Conservation (phyloP, 2,888 invertebrate species). For the Laspeyria flexula region DNA sequence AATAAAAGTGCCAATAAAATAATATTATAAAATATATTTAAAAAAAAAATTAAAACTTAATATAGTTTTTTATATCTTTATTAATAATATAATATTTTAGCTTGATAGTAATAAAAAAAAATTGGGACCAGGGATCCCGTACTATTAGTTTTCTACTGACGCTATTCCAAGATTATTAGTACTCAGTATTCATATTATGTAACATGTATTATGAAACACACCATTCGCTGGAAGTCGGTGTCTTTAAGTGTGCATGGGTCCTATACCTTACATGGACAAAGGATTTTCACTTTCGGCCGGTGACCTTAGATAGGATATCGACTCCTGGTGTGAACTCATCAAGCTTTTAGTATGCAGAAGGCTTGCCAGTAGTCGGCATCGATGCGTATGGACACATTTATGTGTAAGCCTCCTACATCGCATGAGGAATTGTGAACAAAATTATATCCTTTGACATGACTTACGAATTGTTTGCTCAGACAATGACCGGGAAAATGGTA, state of each 20-base stretch:
- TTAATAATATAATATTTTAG: no score
- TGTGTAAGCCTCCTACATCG: slow-evolving; percentile 12
- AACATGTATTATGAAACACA: slow-evolving; percentile 33
- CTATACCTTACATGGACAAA: slow-evolving; percentile 30
- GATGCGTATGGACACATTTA: slow-evolving; percentile 18
- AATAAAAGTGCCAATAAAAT: no score
- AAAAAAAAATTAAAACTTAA: no score
- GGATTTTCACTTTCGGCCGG: slow-evolving; percentile 68
- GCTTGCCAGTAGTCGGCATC: slow-evolving; percentile 29
- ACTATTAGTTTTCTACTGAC: slow-evolving; percentile 8
- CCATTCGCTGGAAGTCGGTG: slow-evolving; percentile 15
- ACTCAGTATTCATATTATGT: slow-evolving; percentile 26
- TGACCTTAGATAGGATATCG: slow-evolving; percentile 67
- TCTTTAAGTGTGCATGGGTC: slow-evolving; percentile 11
- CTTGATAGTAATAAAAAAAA: no score
- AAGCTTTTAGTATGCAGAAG: slow-evolving; percentile 55
- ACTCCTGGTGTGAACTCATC: slow-evolving; percentile 53
- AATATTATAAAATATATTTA: no score
- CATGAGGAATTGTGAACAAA: slow-evolving; percentile 31
- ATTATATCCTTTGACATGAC: slow-evolving; percentile 21
- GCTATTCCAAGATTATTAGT: slow-evolving; percentile 6
- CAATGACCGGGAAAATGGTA: slow-evolving; percentile 19
- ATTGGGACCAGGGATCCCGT: no score
- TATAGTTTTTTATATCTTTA: no score
- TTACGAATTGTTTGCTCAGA: slow-evolving; percentile 26